Base-by-base conservation (phyloP, 2,113 vertebrate species). In the Candoia aspera region DNA sequence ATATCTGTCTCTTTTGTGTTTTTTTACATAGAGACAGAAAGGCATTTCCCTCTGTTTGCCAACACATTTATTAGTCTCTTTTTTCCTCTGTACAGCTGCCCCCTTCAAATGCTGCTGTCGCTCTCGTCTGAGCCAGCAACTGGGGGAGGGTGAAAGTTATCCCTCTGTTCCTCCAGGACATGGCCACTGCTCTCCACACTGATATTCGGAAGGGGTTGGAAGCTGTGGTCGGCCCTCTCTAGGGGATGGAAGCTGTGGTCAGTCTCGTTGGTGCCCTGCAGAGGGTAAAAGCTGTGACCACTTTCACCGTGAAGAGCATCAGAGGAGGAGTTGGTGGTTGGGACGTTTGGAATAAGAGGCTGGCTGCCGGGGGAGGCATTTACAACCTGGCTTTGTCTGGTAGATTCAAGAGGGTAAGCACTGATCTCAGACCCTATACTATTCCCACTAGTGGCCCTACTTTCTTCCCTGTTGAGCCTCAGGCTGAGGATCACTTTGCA, bases 401-500 rank as follows among this genome's bases (percentile, higher is more conserved):
- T 87, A 17, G 87, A 54, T 37, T 89, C 91, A 24, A 42, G n/a
- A 29, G 87, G 73, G 21, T 64, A 13, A 33, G 2, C 23, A 21
- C 46, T 89, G 15, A 57, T 12, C 9, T 85, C 54, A 23, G 91
- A 13, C 17, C 42, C 49, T 2, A 68, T 29, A 11, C 5, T 17
- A 49, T 42, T 12, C 0, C 11, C 24, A 55, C 17, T 42, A 84
- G 13, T 0, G 23, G 68, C 15, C 29, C 17, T 3, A 0, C 11
- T 64, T 58, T 49, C 37, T 6, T 91, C 91, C 33, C 21, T 93
- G 15, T 89, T 46, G 0, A 93, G 83, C 86, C 84, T 94, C 19
- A 95, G 91, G 93, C 92, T 96, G 88, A 93, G 96, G 8, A 87
- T 95, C 91, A 95, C 93, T 60, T 92, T 93, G 89, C 94, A 95